Evolutionary conservation across 2,888 invertebrate genomes (phyloP), one percentile per base, ranked within the genome.

Genomic region (Stenodema calcarata): DNA sequence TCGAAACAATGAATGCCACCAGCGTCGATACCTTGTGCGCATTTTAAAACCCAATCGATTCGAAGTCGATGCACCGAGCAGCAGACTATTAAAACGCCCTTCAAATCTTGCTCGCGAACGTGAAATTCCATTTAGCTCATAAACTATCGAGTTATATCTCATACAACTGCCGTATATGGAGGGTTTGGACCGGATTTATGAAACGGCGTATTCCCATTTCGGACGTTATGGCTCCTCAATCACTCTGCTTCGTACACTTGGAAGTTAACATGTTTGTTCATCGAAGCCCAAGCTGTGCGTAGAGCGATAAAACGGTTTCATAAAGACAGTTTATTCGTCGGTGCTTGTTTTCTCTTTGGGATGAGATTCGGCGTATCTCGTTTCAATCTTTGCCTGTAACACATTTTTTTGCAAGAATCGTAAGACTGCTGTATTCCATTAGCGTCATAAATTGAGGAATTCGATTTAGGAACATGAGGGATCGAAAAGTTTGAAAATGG

Each of bases 51-150:
- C 16, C 4, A 4, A 62, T 62, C 23, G 27, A 62, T 62, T 62
- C 18, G 9, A 62, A 18, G 62, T 23, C 12, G 62, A 23, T n/a
- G 62, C 23, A 62, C 62, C 23, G 27, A 62, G 23, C 4, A 23
- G 12, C 7, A 23, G 62, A 62, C 62, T 62, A 62, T 62, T 35
- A 62, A 62, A 62, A 27, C 23, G 62, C 23, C 11, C 9, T 11
- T 18, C 62, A 18, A 11, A 62, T 18, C 62, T 62, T 62, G 23
- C 62, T 62, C n/a, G 7, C 9, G 23, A 7, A 78, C 78, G 78
- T 78, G 78, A 78, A 78, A 78, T 78, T 78, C 78, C 44, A 78
- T 78, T 78, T 78, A 23, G 12, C 41, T 23, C 78, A 44, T 78
- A 78, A 78, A 78, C 78, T 76, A 76, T 47, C 44, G 27, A 18